Percentiles rank a stretch among this genome's conserved stretches.
These are phyloP conservation scores for Leptarthrus brevirostris DNA, from an alignment of 2,888 invertebrate genomes.

Conservation along the genomic window DNA sequence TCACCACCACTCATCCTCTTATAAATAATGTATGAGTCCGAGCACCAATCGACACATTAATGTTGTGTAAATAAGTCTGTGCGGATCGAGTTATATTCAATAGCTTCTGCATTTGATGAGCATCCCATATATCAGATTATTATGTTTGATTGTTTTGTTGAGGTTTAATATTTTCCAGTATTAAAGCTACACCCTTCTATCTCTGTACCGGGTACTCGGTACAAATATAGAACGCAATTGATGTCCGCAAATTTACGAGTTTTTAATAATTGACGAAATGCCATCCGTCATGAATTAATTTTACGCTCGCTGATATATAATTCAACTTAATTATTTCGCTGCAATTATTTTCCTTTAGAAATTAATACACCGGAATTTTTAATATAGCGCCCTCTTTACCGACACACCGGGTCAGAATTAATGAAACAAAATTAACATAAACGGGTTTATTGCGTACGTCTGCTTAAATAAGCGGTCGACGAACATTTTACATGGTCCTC, in stretches of 20 bases:
- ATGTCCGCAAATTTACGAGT: constrained; percentile 13
- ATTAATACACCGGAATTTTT: constrained; percentile 39
- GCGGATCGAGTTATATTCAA: background rate
- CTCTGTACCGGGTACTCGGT: background rate
- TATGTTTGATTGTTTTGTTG: constrained; percentile 42
- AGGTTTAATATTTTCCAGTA: constrained; percentile 42
- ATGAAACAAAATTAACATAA: constrained; percentile 31
- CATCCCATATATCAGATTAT: constrained; percentile 29
- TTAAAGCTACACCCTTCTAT: constrained; percentile 28
- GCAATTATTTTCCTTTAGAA: constrained; percentile 45
- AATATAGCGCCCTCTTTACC: background rate
- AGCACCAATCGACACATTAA: background rate
- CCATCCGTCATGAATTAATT: constrained; percentile 38
- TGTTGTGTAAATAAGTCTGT: background rate
- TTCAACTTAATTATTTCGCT: constrained; percentile 38
- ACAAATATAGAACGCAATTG: background rate
- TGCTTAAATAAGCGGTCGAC: too few species aligned
- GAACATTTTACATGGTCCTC: too few species aligned
- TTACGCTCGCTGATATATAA: constrained; percentile 38
- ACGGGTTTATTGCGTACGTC: background rate
- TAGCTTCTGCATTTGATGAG: background rate
- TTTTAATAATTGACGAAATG: constrained; percentile 38
- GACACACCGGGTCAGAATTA: background rate
- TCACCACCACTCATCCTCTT: background rate
- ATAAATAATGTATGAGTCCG: background rate